Evolutionary conservation across 2,888 invertebrate species (phyloP).

Genomic region (Acanthosepion lycidas): DNA sequence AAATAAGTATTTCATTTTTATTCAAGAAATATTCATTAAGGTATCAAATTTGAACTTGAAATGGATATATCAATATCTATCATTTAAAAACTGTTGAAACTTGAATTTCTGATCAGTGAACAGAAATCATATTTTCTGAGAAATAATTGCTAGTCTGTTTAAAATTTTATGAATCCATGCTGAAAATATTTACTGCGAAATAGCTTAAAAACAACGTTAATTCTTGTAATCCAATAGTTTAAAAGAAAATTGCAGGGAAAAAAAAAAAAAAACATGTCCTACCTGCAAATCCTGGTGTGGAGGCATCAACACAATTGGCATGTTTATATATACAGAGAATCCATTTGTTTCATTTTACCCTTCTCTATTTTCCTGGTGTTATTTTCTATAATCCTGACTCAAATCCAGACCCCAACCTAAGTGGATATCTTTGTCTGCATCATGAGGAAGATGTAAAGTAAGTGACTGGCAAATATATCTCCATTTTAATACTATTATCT

Average conservation of each 20-base stretch:
- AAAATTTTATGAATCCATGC: no score
- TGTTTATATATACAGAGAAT: neutral
- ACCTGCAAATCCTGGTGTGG: neutral
- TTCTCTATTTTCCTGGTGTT: neutral
- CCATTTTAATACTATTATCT: neutral
- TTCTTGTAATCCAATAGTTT: no score
- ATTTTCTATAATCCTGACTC: neutral
- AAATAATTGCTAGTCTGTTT: no score
- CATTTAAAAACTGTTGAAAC: no score
- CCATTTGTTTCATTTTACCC: neutral
- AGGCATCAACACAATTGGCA: neutral
- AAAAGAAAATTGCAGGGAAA: neutral
- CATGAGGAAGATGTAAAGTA: neutral
- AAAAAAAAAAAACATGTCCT: neutral
- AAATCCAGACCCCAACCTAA: neutral
- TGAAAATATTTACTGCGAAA: no score
- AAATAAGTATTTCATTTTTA: no score
- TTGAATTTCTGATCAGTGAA: no score
- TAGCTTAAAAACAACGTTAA: no score
- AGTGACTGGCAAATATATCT: neutral
- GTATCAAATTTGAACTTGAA: no score
- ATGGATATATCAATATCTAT: no score
- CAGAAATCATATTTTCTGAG: no score
- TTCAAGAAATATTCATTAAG: no score
- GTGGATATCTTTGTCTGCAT: neutral